Percentiles rank a stretch among this genome's conserved stretches.
These are phyloP conservation scores for Argynnis bischoffii DNA, from an alignment of 2,888 invertebrate genomes.

Conservation along the genomic window DNA sequence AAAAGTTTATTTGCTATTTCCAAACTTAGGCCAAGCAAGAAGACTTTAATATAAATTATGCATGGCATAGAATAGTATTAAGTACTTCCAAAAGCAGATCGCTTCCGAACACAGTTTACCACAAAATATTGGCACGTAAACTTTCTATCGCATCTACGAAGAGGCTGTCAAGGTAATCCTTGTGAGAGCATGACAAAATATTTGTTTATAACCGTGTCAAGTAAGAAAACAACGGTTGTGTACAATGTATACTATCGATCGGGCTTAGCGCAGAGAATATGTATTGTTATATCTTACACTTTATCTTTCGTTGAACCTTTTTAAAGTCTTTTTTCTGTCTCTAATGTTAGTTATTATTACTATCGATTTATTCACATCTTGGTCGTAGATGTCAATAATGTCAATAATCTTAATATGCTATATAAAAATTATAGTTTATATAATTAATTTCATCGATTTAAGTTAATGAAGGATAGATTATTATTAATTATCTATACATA, in stretches of 20 bases:
- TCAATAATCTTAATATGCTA: no score
- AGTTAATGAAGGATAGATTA: no score
- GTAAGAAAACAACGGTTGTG: conserved; percentile 24
- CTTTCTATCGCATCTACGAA: conserved; percentile 34
- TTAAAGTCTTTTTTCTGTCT: no score
- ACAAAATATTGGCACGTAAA: conserved; percentile 31
- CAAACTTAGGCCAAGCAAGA: neutral
- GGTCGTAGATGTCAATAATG: no score
- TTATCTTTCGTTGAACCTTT: neutral
- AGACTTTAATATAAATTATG: conserved; percentile 1
- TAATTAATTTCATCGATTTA: no score
- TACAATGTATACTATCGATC: conserved; percentile 17
- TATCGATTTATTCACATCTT: no score
- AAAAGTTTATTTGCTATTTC: no score
- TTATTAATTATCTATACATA: no score
- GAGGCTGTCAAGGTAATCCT: conserved; percentile 37
- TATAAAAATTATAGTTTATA: no score
- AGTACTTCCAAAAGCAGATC: neutral
- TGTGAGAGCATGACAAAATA: conserved; percentile 35
- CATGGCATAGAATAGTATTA: neutral
- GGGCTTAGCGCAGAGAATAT: conserved; percentile 4
- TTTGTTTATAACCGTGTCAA: conserved; percentile 41
- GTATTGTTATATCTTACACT: neutral
- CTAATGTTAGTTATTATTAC: no score
- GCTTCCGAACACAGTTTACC: conserved; percentile 25